Conservation (phyloP, 1,140 invertebrate species). For the Paramacrobiotus metropolitanus region DNA sequence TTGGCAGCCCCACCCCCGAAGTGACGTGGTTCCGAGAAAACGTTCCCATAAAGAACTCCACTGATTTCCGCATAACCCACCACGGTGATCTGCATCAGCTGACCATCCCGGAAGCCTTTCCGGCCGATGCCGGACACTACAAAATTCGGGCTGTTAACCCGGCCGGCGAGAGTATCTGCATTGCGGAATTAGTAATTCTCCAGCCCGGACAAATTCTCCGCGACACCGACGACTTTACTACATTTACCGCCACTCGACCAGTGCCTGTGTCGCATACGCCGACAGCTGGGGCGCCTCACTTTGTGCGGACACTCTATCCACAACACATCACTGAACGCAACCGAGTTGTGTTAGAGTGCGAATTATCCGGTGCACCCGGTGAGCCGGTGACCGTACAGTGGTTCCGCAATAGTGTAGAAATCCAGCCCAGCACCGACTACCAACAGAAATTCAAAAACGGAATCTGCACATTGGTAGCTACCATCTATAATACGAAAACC, state of each 20-base stretch:
- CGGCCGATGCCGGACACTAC: conserved; percentile 55
- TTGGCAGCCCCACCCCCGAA: conserved; percentile 39
- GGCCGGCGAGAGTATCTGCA: conserved; percentile 36
- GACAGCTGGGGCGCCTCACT: neutral
- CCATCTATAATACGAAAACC: too few species aligned
- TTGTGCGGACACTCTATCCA: neutral
- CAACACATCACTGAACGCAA: conserved; percentile 8
- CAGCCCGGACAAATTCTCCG: neutral
- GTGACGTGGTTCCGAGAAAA: conserved; percentile 71
- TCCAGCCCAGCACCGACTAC: conserved; percentile 13
- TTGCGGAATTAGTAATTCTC: neutral
- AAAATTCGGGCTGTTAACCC: conserved; percentile 49
- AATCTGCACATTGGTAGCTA: conserved; percentile 52
- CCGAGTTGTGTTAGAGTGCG: conserved; percentile 11
- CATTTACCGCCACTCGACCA: neutral
- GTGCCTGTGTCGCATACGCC: neutral
- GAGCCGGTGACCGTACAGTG: conserved; percentile 12
- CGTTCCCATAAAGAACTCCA: conserved; percentile 42
- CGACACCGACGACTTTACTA: neutral
- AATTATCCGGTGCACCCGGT: neutral
- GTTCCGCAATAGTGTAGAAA: conserved; percentile 14
- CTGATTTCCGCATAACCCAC: conserved; percentile 42
- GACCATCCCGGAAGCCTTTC: conserved; percentile 38
- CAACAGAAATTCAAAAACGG: conserved; percentile 26
- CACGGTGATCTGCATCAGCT: conserved; percentile 41